These are phyloP conservation scores for Thalassaphorura encarpata DNA, from an alignment of 1,140 invertebrate species.

Conservation along the genomic window DNA sequence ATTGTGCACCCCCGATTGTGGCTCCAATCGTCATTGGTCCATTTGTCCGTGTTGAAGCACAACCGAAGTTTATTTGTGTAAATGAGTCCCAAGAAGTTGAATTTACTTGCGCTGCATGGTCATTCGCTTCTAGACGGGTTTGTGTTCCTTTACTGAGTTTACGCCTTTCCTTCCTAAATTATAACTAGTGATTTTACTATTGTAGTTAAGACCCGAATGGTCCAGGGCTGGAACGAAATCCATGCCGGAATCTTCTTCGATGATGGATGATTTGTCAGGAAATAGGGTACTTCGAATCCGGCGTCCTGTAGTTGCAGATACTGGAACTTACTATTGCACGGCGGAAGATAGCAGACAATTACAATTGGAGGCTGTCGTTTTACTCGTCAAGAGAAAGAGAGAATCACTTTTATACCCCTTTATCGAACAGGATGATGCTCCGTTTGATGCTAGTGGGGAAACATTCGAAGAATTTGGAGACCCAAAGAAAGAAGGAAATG, in stretches of 20 bases:
- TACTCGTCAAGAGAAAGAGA: neutral
- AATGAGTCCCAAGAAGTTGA: neutral
- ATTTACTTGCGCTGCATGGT: neutral
- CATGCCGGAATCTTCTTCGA: too few relatives aligned
- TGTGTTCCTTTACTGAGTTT: too few relatives aligned
- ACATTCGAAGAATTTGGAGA: neutral
- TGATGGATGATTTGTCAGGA: too few relatives aligned
- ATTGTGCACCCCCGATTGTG: too few relatives aligned
- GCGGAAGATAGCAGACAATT: neutral
- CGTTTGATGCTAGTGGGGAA: neutral
- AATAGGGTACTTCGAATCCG: too few relatives aligned
- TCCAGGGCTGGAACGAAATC: too few relatives aligned
- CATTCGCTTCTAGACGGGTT: neutral
- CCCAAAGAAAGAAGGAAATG: neutral
- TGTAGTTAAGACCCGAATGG: too few relatives aligned
- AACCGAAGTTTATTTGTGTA: too few relatives aligned
- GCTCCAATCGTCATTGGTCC: too few relatives aligned
- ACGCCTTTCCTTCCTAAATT: neutral
- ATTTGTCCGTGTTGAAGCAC: too few relatives aligned
- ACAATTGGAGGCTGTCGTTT: neutral
- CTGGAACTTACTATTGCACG: neutral
- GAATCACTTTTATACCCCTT: neutral
- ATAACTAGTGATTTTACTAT: neutral
- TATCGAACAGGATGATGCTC: neutral
- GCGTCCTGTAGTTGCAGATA: neutral